phyloP scores from a whole-genome alignment of 2,113 vertebrate species.

The Crotophaga sulcirostris region DNA sequence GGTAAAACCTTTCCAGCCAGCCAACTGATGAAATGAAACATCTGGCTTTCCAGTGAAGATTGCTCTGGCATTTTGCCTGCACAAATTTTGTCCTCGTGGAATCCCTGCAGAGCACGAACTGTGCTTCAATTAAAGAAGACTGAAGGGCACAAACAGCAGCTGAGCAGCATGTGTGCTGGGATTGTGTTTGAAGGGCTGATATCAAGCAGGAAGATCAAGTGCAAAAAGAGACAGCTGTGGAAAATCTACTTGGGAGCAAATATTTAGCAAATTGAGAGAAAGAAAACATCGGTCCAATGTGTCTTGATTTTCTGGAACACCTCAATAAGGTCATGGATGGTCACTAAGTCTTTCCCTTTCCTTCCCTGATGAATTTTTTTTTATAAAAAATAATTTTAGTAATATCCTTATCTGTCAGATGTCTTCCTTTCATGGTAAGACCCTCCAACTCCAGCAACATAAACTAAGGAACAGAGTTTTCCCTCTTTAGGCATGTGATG shows the following conservation, averaged over 20 bases:
- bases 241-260: slow-evolving; percentile 43
- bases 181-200: background rate
- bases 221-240: slow-evolving; percentile 38
- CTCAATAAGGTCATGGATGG: background rate
- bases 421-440: background rate
- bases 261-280: background rate
- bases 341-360: background rate
- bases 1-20: background rate
- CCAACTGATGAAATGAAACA: slow-evolving; percentile 2
- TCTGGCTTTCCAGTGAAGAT: slow-evolving; percentile 17
- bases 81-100: slow-evolving; percentile 41
- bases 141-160: slow-evolving; percentile 47
- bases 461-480: background rate
- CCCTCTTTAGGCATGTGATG: background rate
- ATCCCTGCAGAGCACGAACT: slow-evolving; percentile 43
- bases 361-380: background rate
- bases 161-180: slow-evolving; percentile 28
- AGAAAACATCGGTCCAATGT: background rate
- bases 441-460: background rate
- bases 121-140: slow-evolving; percentile 60
- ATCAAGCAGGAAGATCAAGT: slow-evolving; percentile 37
- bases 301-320: background rate
- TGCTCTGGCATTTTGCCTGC: slow-evolving; percentile 36
- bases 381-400: background rate
- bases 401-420: background rate